A percentile compares a stretch with the other conserved stretches of the same genome.
phyloP scores from a whole-genome alignment of 2,113 vertebrate genomes.

The Gallinago paraguaiae region DNA sequence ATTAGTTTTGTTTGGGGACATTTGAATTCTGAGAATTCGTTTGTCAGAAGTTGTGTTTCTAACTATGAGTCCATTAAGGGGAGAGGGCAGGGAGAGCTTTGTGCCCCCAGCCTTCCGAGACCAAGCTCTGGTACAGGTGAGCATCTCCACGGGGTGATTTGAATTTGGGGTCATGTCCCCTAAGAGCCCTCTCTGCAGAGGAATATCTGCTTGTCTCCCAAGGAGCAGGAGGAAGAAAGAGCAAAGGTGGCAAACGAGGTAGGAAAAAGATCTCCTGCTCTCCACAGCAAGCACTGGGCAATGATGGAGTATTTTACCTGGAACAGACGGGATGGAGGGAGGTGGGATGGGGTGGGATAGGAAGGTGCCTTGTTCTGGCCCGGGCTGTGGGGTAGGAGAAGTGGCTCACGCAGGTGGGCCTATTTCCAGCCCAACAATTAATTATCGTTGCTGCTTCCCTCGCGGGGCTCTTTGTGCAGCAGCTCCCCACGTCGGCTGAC shows the following conservation, averaged over 20 bases:
- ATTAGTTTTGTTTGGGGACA: slow-evolving; percentile 35
- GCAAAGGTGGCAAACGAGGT: background rate
- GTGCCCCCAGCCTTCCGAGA: background rate
- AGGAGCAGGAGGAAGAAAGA: background rate
- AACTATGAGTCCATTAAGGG: background rate
- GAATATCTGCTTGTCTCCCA: background rate
- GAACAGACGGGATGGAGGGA: background rate
- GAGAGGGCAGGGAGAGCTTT: background rate
- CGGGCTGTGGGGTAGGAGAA: background rate
- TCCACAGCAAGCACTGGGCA: background rate
- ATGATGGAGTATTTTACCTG: background rate
- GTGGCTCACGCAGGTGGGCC: background rate
- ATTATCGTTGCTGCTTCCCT: background rate
- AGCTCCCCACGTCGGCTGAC: background rate
- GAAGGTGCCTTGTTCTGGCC: fast-evolving
- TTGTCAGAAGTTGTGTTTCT: slow-evolving; percentile 20
- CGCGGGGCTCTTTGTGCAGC: background rate
- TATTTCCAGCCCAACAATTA: background rate
- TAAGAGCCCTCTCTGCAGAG: background rate
- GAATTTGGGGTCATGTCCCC: background rate
- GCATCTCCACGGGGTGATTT: background rate
- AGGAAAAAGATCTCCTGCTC: background rate
- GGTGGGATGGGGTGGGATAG: too few relatives aligned
- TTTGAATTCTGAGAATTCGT: slow-evolving; percentile 12
- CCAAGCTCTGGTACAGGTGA: fast-evolving